Percentiles rank a stretch among this genome's conserved stretches.
Conservation (phyloP, 2,113 vertebrate genomes). For the Craseonycteris thonglongyai region DNA sequence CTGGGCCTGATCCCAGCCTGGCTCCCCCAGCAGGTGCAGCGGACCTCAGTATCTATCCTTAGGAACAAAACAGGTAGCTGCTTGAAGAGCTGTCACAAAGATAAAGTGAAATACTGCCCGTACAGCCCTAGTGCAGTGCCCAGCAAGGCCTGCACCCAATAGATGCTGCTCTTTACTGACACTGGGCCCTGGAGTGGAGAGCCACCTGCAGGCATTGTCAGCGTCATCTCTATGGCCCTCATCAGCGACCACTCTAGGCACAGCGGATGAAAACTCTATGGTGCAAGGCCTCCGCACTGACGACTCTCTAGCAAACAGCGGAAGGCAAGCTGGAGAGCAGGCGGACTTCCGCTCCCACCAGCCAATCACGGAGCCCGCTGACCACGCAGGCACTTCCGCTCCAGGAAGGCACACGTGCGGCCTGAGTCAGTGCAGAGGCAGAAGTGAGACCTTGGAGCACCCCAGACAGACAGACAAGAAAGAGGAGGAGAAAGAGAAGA, state of each 20-base stretch:
- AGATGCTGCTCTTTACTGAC: rapidly evolving
- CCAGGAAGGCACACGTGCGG: background rate
- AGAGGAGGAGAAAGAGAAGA: background rate
- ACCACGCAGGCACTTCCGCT: background rate
- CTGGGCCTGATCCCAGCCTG: rapidly evolving
- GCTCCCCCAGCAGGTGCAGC: too few relatives aligned
- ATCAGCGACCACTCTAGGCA: background rate
- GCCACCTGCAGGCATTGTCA: background rate
- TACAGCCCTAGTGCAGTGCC: rapidly evolving
- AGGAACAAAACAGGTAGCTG: background rate
- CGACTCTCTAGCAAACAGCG: rapidly evolving
- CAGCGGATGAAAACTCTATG: rapidly evolving
- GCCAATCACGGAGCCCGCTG: background rate
- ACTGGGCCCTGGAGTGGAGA: rapidly evolving
- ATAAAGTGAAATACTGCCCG: rapidly evolving
- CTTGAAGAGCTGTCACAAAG: rapidly evolving
- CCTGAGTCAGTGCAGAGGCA: rapidly evolving
- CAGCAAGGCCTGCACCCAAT: rapidly evolving
- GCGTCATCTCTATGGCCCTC: rapidly evolving
- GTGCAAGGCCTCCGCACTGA: rapidly evolving
- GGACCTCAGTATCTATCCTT: background rate
- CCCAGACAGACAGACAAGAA: rapidly evolving
- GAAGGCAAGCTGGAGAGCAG: rapidly evolving
- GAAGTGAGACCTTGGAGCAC: rapidly evolving
- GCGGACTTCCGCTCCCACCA: background rate